Base-by-base conservation (phyloP, 23 tunicate genomes). In the Trididemnum nubilum region DNA sequence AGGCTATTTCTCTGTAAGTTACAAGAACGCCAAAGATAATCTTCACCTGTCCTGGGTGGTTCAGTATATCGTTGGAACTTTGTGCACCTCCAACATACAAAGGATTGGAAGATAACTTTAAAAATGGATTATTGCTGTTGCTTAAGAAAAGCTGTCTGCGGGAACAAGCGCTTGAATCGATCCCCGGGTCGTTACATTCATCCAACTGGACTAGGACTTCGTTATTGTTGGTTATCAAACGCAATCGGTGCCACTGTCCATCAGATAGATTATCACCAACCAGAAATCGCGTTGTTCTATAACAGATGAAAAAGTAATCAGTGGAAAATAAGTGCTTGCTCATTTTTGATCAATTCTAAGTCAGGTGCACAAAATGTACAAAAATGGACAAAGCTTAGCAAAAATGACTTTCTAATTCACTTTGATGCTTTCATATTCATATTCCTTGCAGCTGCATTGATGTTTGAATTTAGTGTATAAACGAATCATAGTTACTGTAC, bases 61-160 rank as follows among this genome's bases (percentile, higher is more conserved):
- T 27, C 2, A 54, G 22, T 7, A 85, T 70, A 12, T 71, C 89
- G 24, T 61, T 58, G 7, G 73, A 2, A 9, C 33, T 59, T 15
- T 44, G 78, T 22, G 80, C 80, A 15, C 95, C 95, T 31, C 95
- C 95, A 35, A 90, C 35, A 33, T 60, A 77, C 1, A 90, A 25
- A 38, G 58, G 23, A 30, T 65, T 34, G 19, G 78, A 4, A 18
- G 35, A 12, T 15, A 90, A 35, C 19, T 25, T 49, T 0, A 40
- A 34, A 4, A 85, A 66, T 31, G 73, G 76, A 15, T 22, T 4
- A 26, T 21, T 34, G 25, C 58, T 31, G 0, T 25, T 7, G 2
- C 58, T 2, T 7, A 27, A 5, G 29, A 9, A 7, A 37, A 3
- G 37, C 7, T 19, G 25, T 38, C 9, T 38, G 24, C 38, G 24